phyloP scores from a whole-genome alignment of 1,140 invertebrate species.

The Lanistes nyassanus region DNA sequence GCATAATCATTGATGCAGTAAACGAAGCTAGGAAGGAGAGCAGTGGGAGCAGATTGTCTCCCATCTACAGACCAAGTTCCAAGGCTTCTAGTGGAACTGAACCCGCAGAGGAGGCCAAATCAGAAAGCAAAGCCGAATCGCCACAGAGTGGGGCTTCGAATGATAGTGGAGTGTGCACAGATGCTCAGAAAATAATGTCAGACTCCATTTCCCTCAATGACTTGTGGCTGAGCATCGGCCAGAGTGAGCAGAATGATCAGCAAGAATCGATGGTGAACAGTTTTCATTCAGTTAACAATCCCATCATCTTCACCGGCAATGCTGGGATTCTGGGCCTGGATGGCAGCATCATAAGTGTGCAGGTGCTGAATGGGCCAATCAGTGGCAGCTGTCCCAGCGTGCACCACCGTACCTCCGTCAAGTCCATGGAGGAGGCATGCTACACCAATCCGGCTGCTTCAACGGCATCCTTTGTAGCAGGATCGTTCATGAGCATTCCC shows the following conservation, averaged over 20 bases:
- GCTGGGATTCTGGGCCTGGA: not conserved
- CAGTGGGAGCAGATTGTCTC: constrained; percentile 16
- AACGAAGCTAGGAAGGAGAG: constrained; percentile 30
- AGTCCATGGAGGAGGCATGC: constrained; percentile 24
- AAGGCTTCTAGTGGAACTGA: constrained; percentile 16
- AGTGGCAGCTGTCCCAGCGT: constrained; percentile 11
- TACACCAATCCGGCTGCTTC: constrained; percentile 17
- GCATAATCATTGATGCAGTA: constrained; percentile 35
- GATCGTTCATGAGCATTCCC: constrained; percentile 46
- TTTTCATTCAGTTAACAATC: constrained; percentile 21
- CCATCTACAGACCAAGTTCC: constrained; percentile 31
- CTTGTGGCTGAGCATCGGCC: constrained; percentile 20
- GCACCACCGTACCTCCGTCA: constrained; percentile 15
- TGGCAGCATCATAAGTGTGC: constrained; percentile 39
- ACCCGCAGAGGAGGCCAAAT: constrained; percentile 7
- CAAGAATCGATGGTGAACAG: not conserved
- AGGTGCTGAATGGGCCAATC: constrained; percentile 28
- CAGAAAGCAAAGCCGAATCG: constrained; percentile 14
- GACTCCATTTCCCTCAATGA: constrained; percentile 19
- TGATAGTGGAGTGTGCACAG: constrained; percentile 7
- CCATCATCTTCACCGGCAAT: constrained; percentile 8
- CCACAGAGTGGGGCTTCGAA: constrained; percentile 20
- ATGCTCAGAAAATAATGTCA: constrained; percentile 6
- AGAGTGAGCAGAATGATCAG: not conserved
- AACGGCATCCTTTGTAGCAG: constrained; percentile 32